These are phyloP conservation scores for Chrysolina oricalcia DNA, from an alignment of 2,888 invertebrate genomes.

Conservation along the genomic window DNA sequence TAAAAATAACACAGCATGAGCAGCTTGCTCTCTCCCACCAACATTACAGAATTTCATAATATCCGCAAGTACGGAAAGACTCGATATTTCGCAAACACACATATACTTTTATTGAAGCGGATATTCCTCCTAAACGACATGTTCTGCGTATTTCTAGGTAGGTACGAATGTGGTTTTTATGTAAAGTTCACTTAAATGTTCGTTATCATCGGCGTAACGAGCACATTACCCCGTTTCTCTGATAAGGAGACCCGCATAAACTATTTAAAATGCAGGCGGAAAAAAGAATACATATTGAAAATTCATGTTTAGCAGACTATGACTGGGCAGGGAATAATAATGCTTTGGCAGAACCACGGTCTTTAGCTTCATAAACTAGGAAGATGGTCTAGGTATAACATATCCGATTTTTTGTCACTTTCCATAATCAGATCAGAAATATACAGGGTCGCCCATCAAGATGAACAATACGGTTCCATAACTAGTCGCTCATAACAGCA, in stretches of 20 bases:
- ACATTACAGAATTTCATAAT: conserved; percentile 8
- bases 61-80: background rate
- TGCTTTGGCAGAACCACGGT: conserved; percentile 10
- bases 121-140: conserved; percentile 13
- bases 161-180: conserved; percentile 46
- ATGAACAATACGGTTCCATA: background rate
- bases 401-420: too few species aligned
- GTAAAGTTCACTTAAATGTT: conserved; percentile 45
- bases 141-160: conserved; percentile 30
- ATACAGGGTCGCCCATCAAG: background rate
- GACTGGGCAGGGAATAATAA: conserved; percentile 21
- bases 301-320: conserved; percentile 48
- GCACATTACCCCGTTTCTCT: conserved; percentile 61
- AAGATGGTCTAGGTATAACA: background rate
- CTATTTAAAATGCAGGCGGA: conserved; percentile 64
- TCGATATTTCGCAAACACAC: conserved; percentile 22
- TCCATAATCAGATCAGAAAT: too few species aligned
- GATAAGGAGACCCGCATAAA: conserved; percentile 65
- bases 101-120: conserved; percentile 25
- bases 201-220: conserved; percentile 57
- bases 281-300: conserved; percentile 48
- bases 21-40: background rate
- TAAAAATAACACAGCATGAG: background rate
- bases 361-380: background rate
- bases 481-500: too few species aligned